Evolutionary conservation across 2,797 vertebrate species (phyloP).

Genomic region (Anguilla marmorata): DNA sequence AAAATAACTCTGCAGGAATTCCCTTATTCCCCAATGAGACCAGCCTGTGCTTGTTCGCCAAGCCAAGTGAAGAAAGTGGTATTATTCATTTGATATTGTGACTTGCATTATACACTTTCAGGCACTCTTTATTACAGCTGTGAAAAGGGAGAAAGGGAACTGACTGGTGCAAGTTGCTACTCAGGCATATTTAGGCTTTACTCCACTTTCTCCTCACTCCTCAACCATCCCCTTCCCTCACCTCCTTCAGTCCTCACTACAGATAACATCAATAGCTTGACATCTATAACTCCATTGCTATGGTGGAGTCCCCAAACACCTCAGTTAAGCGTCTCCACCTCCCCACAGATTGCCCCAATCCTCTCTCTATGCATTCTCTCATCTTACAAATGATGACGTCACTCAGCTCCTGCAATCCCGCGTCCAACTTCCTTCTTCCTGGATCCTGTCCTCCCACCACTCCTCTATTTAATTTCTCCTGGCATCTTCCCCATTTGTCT

Average conservation of each 20-base stretch:
- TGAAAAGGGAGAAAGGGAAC: background rate
- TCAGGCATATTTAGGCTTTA: background rate
- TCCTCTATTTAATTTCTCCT: background rate
- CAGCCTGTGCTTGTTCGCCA: background rate
- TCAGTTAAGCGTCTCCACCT: background rate
- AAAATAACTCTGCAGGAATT: background rate
- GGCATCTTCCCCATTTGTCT: background rate
- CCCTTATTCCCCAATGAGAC: background rate
- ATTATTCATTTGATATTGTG: background rate
- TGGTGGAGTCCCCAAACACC: background rate
- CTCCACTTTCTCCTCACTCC: background rate
- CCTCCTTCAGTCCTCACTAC: background rate
- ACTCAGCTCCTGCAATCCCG: background rate
- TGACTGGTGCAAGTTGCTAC: background rate
- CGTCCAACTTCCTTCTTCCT: background rate
- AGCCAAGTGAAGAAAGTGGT: background rate
- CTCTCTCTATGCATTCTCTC: background rate
- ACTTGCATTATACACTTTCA: background rate
- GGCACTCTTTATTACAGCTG: background rate
- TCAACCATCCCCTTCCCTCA: background rate
- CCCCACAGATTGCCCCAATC: background rate
- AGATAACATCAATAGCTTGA: background rate
- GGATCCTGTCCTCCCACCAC: background rate
- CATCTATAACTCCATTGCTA: background rate
- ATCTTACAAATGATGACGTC: background rate